Conservation (phyloP, 2,888 invertebrate species). For the Cantharis flavilabris region DNA sequence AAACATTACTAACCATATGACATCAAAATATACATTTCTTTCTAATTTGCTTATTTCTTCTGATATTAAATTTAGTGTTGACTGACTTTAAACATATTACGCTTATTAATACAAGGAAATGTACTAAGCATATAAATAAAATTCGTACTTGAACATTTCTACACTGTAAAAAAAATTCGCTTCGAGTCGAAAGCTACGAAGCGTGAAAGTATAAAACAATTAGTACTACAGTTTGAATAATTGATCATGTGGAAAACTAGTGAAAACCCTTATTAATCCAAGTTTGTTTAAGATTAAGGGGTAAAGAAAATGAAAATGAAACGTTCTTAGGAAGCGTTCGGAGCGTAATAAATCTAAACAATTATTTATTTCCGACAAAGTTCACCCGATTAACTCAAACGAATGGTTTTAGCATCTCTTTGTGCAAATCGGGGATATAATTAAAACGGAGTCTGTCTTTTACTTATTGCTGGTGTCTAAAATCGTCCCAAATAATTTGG, state of each 20-base stretch:
- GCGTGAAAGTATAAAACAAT: background rate
- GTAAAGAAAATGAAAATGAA: constrained; percentile 13
- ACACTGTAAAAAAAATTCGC: background rate
- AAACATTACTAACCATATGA: constrained; percentile 37
- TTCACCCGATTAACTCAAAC: constrained; percentile 48
- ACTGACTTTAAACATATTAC: constrained; percentile 33
- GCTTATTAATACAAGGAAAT: constrained; percentile 22
- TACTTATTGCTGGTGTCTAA: constrained; percentile 8
- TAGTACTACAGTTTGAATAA: background rate
- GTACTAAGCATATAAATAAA: constrained; percentile 7
- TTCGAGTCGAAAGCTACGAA: background rate
- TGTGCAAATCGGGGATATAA: constrained; percentile 49
- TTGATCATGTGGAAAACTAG: constrained; percentile 9
- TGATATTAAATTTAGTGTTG: constrained; percentile 36
- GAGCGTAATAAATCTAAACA: constrained; percentile 47
- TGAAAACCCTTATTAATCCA: constrained; percentile 17
- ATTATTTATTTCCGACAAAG: constrained; percentile 51
- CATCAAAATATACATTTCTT: constrained; percentile 29
- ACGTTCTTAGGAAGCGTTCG: constrained; percentile 15
- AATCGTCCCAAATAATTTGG: constrained; percentile 10
- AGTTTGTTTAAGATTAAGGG: constrained; percentile 25
- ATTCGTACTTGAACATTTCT: background rate
- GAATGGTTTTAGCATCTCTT: constrained; percentile 44
- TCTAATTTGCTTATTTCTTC: constrained; percentile 35
- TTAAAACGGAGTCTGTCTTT: constrained; percentile 44